Base-by-base conservation (phyloP, 1,140 invertebrate species). In the Thrips palmi region DNA sequence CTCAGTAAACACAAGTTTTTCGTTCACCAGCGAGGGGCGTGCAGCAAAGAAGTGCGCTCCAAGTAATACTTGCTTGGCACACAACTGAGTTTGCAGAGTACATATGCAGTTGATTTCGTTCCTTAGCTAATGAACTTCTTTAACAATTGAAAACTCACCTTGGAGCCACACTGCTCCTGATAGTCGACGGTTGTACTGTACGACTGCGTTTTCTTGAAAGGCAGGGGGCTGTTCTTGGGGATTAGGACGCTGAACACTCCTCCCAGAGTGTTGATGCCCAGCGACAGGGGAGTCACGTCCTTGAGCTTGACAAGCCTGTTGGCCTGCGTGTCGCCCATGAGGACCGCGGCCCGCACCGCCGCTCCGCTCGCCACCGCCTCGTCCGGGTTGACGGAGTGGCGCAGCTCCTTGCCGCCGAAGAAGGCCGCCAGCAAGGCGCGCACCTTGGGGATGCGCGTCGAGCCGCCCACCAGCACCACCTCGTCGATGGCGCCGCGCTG, bases 391-490 rank as follows among this genome's bases (percentile, higher is more conserved):
- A 60, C 55, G 14, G 52, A 57, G 49, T 71, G 71, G 59, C 73
- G 74, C 32, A 76, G 49, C 48, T 73, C 68, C 47, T 73, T 72
- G 15, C 71, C 73, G 45, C 70, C 70, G 55, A 74, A 70, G 52
- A 67, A 70, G 36, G 68, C 64, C 45, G 59, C 55, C 6, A 67
- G 52, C 29, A 67, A 41, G 22, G 46, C 55, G 47, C 65, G 64
- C 2, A 67, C 55, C 49, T 67, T 67, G 1, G 63, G 64, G 35
- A 66, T 66, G 24, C 75, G 59, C 2, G 70, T 78, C 0, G 74
- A 77, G 2, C 75, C 75, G 20, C 75, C 75, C 24, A 79, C 74
- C 28, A 79, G 58, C 1, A 78, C 72, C 27, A 79, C 68, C 42
- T 78, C 75, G 49, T 77, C 61, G 39, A 78, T 72, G 37, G 57